A percentile compares a stretch with the other conserved stretches of the same genome.
Evolutionary conservation across 1,140 invertebrate species (phyloP).

Genomic region (Muscidifurax raptorellus): DNA sequence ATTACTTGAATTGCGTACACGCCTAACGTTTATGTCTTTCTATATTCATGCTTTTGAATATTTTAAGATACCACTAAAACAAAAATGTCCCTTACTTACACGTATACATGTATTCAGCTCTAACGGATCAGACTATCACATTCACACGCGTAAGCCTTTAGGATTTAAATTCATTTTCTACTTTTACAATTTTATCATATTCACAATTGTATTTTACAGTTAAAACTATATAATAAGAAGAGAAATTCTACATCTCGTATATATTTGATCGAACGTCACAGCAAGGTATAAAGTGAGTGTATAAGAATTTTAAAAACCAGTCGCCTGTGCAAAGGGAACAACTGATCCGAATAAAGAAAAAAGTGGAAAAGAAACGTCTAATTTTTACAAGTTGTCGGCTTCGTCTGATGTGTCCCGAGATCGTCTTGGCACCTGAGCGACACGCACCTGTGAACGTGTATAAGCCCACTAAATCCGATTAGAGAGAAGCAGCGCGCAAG

Average conservation of each 20-base stretch:
- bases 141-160: too few relatives aligned
- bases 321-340: not conserved
- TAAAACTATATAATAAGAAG: not conserved
- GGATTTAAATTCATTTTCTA: too few relatives aligned
- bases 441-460: not conserved
- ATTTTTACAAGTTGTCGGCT: slow-evolving; percentile 25
- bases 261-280: too few relatives aligned
- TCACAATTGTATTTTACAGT: not conserved
- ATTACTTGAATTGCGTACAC: not conserved
- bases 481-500: not conserved
- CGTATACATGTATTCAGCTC: not conserved
- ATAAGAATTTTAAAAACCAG: not conserved
- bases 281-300: too few relatives aligned
- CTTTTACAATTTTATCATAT: not conserved
- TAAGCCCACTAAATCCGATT: slow-evolving; percentile 39
- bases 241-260: too few relatives aligned
- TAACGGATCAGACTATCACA: too few relatives aligned
- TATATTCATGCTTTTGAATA: too few relatives aligned
- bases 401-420: slow-evolving; percentile 24
- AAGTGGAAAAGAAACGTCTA: not conserved
- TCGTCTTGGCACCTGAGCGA: slow-evolving; percentile 17
- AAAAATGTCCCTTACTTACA: too few relatives aligned
- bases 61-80: too few relatives aligned
- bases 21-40: too few relatives aligned
- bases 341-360: slow-evolving; percentile 12